These are phyloP conservation scores for Drosophila seclusa DNA, from an alignment of 2,888 invertebrate species.

Conservation along the genomic window DNA sequence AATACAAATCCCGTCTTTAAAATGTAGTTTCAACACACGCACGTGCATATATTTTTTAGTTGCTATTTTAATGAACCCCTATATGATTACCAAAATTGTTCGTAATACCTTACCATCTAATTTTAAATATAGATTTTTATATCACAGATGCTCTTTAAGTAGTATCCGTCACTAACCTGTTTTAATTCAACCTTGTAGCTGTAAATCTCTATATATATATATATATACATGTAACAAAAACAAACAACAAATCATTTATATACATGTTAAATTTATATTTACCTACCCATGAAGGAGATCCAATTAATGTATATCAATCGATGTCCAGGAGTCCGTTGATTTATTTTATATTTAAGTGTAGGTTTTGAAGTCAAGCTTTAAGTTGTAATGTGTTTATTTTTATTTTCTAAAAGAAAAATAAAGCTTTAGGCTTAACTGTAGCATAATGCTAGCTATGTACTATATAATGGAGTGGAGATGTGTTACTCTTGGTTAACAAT, in stretches of 20 bases:
- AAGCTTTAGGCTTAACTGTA: constrained; percentile 29
- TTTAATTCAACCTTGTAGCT: constrained; percentile 15
- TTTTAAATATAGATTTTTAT: constrained; percentile 25
- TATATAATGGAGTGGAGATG: constrained; percentile 7
- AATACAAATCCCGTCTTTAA: constrained; percentile 23
- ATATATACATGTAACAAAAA: background rate
- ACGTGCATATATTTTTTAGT: constrained; percentile 26
- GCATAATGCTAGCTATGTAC: constrained; percentile 32
- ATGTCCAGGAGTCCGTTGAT: constrained; percentile 37
- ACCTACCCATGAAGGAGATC: background rate
- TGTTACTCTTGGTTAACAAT: constrained; percentile 37
- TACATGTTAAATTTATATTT: constrained; percentile 17
- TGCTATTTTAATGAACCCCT: constrained; percentile 26
- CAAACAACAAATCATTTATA: background rate
- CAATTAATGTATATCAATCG: constrained; percentile 31
- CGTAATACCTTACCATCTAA: constrained; percentile 16
- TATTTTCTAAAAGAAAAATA: constrained; percentile 64
- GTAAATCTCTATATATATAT: constrained; percentile 6
- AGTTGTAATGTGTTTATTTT: constrained; percentile 30
- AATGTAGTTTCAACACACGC: constrained; percentile 13
- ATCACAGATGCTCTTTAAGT: constrained; percentile 14
- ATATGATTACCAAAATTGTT: constrained; percentile 30
- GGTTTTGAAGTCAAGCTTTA: constrained; percentile 38
- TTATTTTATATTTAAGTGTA: constrained; percentile 36
- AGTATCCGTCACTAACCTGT: constrained; percentile 15